These are phyloP conservation scores for Drosophila kurseongensis DNA, from an alignment of 1,140 invertebrate genomes.

Conservation along the genomic window DNA sequence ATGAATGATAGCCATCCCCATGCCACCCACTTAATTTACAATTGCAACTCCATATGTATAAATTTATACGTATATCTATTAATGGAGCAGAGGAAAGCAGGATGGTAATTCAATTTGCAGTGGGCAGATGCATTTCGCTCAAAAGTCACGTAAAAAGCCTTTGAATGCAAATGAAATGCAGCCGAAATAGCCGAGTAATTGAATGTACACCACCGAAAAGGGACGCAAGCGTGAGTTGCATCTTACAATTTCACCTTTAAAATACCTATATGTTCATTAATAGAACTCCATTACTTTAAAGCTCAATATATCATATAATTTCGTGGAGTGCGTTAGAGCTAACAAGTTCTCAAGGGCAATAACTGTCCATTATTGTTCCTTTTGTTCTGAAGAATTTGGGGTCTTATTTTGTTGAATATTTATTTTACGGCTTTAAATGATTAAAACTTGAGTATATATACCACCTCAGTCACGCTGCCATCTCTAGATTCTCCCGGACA, in stretches of 20 bases:
- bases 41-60: constrained; percentile 35
- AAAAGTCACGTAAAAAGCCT: constrained; percentile 43
- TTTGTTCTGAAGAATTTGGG: too few species aligned
- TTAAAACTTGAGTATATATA: too few species aligned
- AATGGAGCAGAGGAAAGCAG: neutral
- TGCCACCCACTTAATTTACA: constrained; percentile 15
- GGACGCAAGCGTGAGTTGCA: neutral
- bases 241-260: neutral
- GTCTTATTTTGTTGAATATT: too few species aligned
- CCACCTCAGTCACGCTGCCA: constrained; percentile 11
- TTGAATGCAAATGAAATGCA: constrained; percentile 35
- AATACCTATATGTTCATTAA: too few species aligned
- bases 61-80: constrained; percentile 4
- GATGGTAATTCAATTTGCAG: constrained; percentile 66
- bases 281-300: too few species aligned
- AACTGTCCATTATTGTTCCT: too few species aligned
- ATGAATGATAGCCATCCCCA: constrained; percentile 36
- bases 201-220: neutral
- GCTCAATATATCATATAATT: too few species aligned
- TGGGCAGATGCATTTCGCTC: neutral
- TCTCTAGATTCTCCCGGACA: constrained; percentile 5
- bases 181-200: constrained; percentile 21
- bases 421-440: too few species aligned
- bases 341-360: too few species aligned
- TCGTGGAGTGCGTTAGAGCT: too few species aligned